Conservation (phyloP, 1,140 invertebrate genomes). For the Camponotus pennsylvanicus region DNA sequence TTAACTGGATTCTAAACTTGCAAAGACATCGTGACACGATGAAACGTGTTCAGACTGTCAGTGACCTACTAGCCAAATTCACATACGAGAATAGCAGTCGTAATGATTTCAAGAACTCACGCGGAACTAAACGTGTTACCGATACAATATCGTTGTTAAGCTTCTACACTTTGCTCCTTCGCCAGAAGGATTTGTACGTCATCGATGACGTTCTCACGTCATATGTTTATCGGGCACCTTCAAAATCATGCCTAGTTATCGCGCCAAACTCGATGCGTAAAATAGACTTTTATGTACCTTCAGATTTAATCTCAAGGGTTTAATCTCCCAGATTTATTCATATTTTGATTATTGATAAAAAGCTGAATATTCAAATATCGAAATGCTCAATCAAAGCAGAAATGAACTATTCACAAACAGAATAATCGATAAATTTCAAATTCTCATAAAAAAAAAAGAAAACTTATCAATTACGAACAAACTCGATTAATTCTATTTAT, state of each 20-base stretch:
- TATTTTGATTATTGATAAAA: not conserved
- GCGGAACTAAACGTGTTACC: slow-evolving; percentile 2
- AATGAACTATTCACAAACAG: not conserved
- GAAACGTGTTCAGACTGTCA: slow-evolving; percentile 45
- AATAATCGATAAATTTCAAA: not conserved
- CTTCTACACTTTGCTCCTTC: slow-evolving; percentile 48
- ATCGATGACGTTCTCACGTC: slow-evolving; percentile 38
- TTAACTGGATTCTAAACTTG: slow-evolving; percentile 13
- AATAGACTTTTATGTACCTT: slow-evolving; percentile 6
- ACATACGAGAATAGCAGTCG: slow-evolving; percentile 47
- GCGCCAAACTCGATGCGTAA: slow-evolving; percentile 15
- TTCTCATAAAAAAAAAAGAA: not conserved
- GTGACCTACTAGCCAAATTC: slow-evolving; percentile 58
- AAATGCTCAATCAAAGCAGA: not conserved
- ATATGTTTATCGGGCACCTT: slow-evolving; percentile 21
- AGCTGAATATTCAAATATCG: not conserved
- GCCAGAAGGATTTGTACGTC: slow-evolving; percentile 32
- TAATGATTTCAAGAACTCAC: slow-evolving; percentile 54
- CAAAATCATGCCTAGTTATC: slow-evolving; percentile 14
- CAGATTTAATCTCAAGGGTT: not conserved
- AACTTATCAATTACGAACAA: not conserved
- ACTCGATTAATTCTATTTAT: not conserved
- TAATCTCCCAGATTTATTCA: not conserved
- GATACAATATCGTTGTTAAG: slow-evolving; percentile 10
- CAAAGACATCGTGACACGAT: not conserved